Conservation (phyloP, 2,888 invertebrate genomes). For the Conops quadrifasciatus region DNA sequence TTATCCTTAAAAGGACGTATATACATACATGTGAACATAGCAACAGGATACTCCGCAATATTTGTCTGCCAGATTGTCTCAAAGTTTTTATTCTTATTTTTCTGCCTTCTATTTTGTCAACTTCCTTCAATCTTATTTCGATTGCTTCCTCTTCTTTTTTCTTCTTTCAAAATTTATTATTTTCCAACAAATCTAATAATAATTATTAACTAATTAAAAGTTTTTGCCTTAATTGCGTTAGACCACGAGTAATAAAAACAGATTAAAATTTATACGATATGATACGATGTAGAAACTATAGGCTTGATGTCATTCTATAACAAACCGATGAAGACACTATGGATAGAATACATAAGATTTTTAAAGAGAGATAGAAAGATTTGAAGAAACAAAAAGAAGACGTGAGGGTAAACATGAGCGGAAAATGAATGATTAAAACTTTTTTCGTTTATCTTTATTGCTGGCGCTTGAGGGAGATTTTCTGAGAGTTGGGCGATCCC, state of each 20-base stretch:
- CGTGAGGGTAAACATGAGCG: no score
- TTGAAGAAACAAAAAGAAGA: no score
- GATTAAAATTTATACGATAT: not conserved
- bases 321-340: no score
- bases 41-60: not conserved
- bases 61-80: not conserved
- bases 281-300: not conserved
- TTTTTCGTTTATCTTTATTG: no score
- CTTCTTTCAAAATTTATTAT: not conserved
- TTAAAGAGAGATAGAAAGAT: no score
- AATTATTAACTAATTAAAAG: constrained; percentile 3
- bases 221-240: not conserved
- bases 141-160: not conserved
- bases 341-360: no score
- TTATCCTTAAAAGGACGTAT: not conserved
- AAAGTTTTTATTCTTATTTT: not conserved
- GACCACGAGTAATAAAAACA: not conserved
- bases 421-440: no score
- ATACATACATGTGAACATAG: not conserved
- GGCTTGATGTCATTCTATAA: not conserved
- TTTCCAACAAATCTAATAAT: not conserved
- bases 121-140: no score
- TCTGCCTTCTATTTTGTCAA: no score
- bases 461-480: no score
- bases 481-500: no score